phyloP scores from a whole-genome alignment of 1,140 invertebrate genomes.

The Tribolium madens region DNA sequence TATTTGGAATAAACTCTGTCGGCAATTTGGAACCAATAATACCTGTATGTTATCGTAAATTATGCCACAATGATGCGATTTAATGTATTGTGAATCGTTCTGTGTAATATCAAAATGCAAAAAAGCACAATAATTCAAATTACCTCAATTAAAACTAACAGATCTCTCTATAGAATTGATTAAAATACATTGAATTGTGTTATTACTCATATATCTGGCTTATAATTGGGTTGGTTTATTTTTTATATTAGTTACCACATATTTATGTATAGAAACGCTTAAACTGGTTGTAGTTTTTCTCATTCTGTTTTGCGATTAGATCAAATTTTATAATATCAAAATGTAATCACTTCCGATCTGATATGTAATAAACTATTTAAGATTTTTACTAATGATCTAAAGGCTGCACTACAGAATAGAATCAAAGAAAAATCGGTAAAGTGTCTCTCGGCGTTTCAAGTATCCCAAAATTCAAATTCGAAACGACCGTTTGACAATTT shows the following conservation, averaged over 20 bases:
- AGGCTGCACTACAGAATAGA: slow-evolving; percentile 61
- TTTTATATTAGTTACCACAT: slow-evolving; percentile 59
- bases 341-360: slow-evolving; percentile 55
- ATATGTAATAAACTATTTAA: slow-evolving; percentile 53
- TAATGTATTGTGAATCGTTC: slow-evolving; percentile 36
- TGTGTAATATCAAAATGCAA: slow-evolving; percentile 48
- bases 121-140: slow-evolving; percentile 50
- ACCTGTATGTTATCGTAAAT: slow-evolving; percentile 22
- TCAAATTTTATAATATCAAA: slow-evolving; percentile 42
- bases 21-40: too few relatives aligned
- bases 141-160: slow-evolving; percentile 42
- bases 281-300: slow-evolving; percentile 51
- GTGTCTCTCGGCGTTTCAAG: background rate
- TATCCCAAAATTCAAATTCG: slow-evolving; percentile 49
- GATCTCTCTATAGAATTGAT: slow-evolving; percentile 46
- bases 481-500: slow-evolving; percentile 32
- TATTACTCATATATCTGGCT: slow-evolving; percentile 31
- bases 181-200: slow-evolving; percentile 37
- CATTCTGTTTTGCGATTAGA: slow-evolving; percentile 49
- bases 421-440: slow-evolving; percentile 12
- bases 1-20: too few relatives aligned
- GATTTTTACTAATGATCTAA: slow-evolving; percentile 60
- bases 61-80: slow-evolving; percentile 34
- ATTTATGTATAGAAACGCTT: slow-evolving; percentile 55
- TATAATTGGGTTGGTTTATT: slow-evolving; percentile 53